Evolutionary conservation across 2,888 invertebrate species (phyloP).

Genomic region (Caenorhabditis zanzibari): DNA sequence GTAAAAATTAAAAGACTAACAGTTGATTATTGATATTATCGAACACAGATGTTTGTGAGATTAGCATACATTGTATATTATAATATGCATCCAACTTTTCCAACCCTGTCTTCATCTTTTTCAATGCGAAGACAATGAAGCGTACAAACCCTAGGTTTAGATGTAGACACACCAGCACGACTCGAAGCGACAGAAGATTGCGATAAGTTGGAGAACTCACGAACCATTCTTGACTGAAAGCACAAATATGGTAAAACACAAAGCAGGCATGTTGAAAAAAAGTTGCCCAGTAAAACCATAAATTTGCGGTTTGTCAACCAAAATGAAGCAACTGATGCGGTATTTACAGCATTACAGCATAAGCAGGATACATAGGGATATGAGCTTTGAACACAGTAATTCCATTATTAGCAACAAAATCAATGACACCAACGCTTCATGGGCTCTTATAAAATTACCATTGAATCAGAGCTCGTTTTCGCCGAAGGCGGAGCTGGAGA

Average conservation of each 20-base stretch:
- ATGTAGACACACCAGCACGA: slow-evolving; percentile 56
- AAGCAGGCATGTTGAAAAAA: slow-evolving; percentile 13
- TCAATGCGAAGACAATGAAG: slow-evolving; percentile 4
- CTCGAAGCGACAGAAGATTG: slow-evolving; percentile 66
- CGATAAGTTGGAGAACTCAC: slow-evolving; percentile 66
- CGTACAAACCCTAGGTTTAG: slow-evolving; percentile 65
- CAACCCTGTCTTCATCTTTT: background rate
- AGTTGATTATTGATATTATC: too few species aligned
- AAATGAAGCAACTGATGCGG: slow-evolving; percentile 17
- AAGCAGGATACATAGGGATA: background rate
- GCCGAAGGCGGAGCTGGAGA: slow-evolving; percentile 56
- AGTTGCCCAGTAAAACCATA: background rate
- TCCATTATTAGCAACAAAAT: background rate
- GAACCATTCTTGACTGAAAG: slow-evolving; percentile 69
- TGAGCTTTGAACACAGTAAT: background rate
- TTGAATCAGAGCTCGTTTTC: slow-evolving; percentile 49
- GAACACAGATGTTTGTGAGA: too few species aligned
- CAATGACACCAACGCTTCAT: background rate
- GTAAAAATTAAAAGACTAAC: too few species aligned
- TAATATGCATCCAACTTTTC: background rate
- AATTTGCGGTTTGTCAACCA: slow-evolving; percentile 2
- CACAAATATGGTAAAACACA: slow-evolving; percentile 11
- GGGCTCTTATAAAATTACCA: slow-evolving; percentile 42
- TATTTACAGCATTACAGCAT: background rate
- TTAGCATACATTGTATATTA: background rate